phyloP scores from a whole-genome alignment of 2,888 invertebrate genomes.

The Mechanitis mazaeus region DNA sequence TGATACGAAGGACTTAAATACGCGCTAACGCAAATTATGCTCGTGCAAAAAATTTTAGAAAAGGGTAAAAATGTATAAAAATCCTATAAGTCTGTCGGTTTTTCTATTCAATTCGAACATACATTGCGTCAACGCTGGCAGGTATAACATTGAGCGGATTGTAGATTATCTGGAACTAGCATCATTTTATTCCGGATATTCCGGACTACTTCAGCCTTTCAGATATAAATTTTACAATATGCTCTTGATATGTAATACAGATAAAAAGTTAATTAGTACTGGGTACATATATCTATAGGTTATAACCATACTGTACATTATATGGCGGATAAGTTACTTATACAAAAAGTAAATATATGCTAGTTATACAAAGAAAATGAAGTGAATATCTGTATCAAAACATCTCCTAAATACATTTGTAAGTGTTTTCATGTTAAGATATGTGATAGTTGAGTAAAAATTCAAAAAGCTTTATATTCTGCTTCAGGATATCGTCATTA shows the following conservation, averaged over 20 bases:
- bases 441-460: slow-evolving; percentile 69
- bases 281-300: slow-evolving; percentile 59
- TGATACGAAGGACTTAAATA: slow-evolving; percentile 22
- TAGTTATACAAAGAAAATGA: slow-evolving; percentile 68
- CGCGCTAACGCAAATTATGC: slow-evolving; percentile 54
- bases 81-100: slow-evolving; percentile 53
- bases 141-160: slow-evolving; percentile 50
- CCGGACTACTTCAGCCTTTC: slow-evolving; percentile 64
- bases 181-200: slow-evolving; percentile 44
- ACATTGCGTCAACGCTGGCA: slow-evolving; percentile 44
- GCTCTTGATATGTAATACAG: slow-evolving; percentile 73
- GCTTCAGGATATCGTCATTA: slow-evolving; percentile 41
- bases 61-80: slow-evolving; percentile 64
- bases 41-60: slow-evolving; percentile 58
- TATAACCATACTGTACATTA: slow-evolving; percentile 63
- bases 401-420: slow-evolving; percentile 64
- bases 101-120: slow-evolving; percentile 45
- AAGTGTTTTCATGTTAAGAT: slow-evolving; percentile 59
- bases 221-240: slow-evolving; percentile 53
- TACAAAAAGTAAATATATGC: slow-evolving; percentile 63
- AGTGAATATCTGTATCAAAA: slow-evolving; percentile 75
- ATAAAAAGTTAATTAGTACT: slow-evolving; percentile 62
- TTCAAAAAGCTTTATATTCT: slow-evolving; percentile 54
- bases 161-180: slow-evolving; percentile 33
- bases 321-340: slow-evolving; percentile 61